Evolutionary conservation across 2,113 vertebrate species (phyloP).

Genomic region (Phrynosoma blainvillii): DNA sequence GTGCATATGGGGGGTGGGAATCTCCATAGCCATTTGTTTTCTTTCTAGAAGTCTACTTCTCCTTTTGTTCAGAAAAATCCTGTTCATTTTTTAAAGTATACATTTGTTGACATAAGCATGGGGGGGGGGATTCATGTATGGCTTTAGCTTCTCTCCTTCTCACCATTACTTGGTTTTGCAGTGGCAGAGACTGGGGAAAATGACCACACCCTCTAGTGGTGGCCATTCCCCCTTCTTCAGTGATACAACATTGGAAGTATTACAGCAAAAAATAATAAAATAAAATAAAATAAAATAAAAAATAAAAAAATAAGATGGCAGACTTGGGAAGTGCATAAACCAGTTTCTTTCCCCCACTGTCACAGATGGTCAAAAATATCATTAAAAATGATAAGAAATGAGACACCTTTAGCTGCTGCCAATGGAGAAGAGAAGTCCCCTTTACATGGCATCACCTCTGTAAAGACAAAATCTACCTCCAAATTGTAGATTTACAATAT

Average conservation of each 20-base stretch:
- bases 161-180: not conserved
- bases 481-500: no score
- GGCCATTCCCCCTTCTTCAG: not conserved
- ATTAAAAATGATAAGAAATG: not conserved
- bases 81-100: not conserved
- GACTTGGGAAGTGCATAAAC: not conserved
- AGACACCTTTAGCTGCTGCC: not conserved
- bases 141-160: not conserved
- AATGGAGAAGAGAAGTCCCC: not conserved
- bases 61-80: not conserved
- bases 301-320: not conserved
- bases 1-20: no score
- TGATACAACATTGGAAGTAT: not conserved
- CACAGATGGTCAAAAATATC: not conserved
- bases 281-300: no score
- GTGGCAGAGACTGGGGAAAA: not conserved
- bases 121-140: not conserved
- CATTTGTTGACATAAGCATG: not conserved
- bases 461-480: not conserved
- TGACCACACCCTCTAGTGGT: not conserved
- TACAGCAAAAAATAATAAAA: not conserved
- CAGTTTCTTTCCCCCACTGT: not conserved
- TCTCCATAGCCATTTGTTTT: not conserved
- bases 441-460: no score
- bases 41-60: not conserved